phyloP scores from a whole-genome alignment of 2,888 invertebrate species.

The Corythucha ciliata region DNA sequence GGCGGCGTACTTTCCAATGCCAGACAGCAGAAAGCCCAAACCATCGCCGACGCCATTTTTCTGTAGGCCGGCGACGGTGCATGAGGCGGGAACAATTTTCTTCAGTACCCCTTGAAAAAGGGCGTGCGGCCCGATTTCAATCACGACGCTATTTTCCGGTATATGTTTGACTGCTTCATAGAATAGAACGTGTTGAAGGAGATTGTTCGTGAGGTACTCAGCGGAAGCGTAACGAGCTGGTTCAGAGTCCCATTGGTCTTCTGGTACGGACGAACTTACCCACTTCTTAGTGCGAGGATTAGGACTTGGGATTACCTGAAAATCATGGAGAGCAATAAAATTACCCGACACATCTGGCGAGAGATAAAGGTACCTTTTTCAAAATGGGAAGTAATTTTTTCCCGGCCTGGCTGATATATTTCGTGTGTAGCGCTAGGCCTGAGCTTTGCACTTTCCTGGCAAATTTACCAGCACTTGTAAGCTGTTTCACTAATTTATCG shows the following conservation, averaged over 20 bases:
- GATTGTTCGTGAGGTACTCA: conserved; percentile 51
- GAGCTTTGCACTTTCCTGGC: conserved; percentile 79
- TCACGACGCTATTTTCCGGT: conserved; percentile 49
- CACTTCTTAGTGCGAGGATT: conserved; percentile 46
- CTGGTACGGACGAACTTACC: conserved; percentile 50
- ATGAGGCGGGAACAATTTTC: conserved; percentile 45
- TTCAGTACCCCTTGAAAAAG: conserved; percentile 53
- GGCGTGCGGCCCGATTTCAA: conserved; percentile 55
- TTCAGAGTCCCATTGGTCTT: conserved; percentile 43
- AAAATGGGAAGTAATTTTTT: too few relatives aligned
- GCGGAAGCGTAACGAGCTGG: conserved; percentile 45
- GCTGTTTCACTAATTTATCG: conserved; percentile 56
- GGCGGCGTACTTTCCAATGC: conserved; percentile 63
- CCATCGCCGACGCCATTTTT: conserved; percentile 45
- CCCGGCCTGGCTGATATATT: too few relatives aligned
- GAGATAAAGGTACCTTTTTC: too few relatives aligned
- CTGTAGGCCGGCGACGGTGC: conserved; percentile 49
- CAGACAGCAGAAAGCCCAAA: conserved; percentile 50
- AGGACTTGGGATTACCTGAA: conserved; percentile 44
- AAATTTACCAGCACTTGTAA: conserved; percentile 67
- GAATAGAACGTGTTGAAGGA: conserved; percentile 46
- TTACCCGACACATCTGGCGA: too few relatives aligned
- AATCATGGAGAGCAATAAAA: too few relatives aligned
- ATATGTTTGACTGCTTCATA: conserved; percentile 51
- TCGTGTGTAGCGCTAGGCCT: conserved; percentile 89